Percentiles rank a stretch among this genome's conserved stretches.
Evolutionary conservation across 2,888 invertebrate species (phyloP).

Genomic region (Ferdinandea cuprea): DNA sequence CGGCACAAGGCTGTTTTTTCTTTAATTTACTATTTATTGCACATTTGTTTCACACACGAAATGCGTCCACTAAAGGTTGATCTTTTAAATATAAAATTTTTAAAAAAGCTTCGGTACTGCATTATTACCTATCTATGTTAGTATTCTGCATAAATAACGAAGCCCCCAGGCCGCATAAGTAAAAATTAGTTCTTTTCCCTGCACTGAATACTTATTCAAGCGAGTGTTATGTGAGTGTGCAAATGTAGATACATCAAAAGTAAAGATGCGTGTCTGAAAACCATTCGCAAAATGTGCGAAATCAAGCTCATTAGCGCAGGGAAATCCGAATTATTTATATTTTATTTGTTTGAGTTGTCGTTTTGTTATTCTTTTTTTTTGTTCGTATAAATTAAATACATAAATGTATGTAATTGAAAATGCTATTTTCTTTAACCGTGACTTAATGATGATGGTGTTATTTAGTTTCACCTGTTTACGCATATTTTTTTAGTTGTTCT

Average conservation of each 20-base stretch:
- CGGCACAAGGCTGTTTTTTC: too few species aligned
- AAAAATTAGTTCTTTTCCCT: neutral
- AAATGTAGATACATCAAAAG: slow-evolving; percentile 5
- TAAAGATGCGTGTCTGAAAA: slow-evolving; percentile 34
- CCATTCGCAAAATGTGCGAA: slow-evolving; percentile 48
- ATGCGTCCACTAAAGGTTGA: too few species aligned
- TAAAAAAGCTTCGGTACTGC: too few species aligned
- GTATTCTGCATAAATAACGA: too few species aligned
- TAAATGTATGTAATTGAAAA: slow-evolving; percentile 10
- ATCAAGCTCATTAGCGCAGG: slow-evolving; percentile 57
- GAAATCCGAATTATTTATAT: slow-evolving; percentile 35
- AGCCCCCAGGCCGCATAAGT: too few species aligned
- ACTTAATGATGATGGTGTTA: slow-evolving; percentile 39
- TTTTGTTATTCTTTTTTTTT: too few species aligned
- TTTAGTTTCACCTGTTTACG: slow-evolving; percentile 61
- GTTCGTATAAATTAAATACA: neutral
- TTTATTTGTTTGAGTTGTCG: slow-evolving; percentile 10
- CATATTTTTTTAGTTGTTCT: slow-evolving; percentile 41
- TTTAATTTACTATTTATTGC: too few species aligned
- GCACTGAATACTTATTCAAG: neutral
- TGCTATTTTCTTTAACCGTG: slow-evolving; percentile 30
- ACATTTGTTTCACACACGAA: too few species aligned
- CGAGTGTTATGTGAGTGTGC: slow-evolving; percentile 13
- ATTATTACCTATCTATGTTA: too few species aligned
- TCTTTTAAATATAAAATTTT: too few species aligned